Base-by-base conservation (phyloP, 2,888 invertebrate species). In the Drosophila formosana region DNA sequence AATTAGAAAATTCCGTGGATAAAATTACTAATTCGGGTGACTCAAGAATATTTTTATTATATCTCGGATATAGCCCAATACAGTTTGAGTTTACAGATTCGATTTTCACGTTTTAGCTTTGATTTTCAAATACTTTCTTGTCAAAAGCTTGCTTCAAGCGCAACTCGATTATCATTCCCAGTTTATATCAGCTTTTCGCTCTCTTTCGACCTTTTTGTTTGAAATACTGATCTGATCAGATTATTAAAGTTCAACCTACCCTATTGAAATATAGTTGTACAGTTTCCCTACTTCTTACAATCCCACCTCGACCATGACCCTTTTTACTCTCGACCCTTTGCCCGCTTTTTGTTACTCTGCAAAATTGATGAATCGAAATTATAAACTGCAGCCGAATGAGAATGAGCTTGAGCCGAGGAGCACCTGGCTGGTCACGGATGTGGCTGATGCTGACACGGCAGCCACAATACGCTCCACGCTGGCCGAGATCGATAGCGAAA, bases 351-450 rank as follows among this genome's bases (percentile, higher is more conserved):
- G 34, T 47, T 47, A 28, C 39, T 43, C 41, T 53, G 23, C 13
- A 4, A 32, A 32, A 56, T 60, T 51, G 41, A 51, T 32, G n/a
- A 41, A 41, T 18, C 13, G 39, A 28, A 68, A 68, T 82, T 34
- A 58, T 11, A 64, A 75, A 68, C 81, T 49, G 77, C 83, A 88
- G 83, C 73, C 74, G 56, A 72, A 45, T 69, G 64, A 58, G 45
- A 82, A 56, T 62, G 82, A 85, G 53, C 47, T 76, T 41, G 88
- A 82, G 52, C 62, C 67, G 18, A 80, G 76, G 25, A 80, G 76
- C 80, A 85, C 63, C 56, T 75, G 62, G 71, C 73, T 57, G 58
- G 47, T 73, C 50, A 56, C 78, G 51, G 84, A 88, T 47, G 50
- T 58, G 47, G 47, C 47, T 62, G 80, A 79, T 49, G 45, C 47